Evolutionary conservation across 30 jellyfish, hydroid and myxozoan species (phyloP).

Genomic region (Clytia hemisphaerica): DNA sequence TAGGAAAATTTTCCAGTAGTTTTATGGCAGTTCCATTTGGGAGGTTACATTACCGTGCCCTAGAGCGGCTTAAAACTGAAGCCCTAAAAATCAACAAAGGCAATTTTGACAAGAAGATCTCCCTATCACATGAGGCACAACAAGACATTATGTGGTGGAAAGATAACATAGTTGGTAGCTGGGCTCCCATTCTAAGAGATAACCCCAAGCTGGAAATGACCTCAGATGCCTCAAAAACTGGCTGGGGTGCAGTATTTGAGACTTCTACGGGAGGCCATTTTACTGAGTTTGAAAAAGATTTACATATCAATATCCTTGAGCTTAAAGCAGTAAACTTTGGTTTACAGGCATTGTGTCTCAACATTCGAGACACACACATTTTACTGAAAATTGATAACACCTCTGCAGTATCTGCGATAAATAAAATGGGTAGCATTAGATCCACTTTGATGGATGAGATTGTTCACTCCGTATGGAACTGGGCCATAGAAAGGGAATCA

Average conservation of each 20-base stretch:
- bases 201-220: neutral
- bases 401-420: constrained; percentile 20
- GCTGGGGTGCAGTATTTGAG: constrained; percentile 18
- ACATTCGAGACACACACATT: neutral
- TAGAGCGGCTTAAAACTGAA: neutral
- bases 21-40: constrained; percentile 32
- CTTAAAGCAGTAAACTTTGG: constrained; percentile 21
- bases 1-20: constrained; percentile 13
- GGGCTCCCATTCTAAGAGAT: neutral
- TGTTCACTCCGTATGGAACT: constrained; percentile 17
- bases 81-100: neutral
- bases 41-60: neutral
- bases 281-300: neutral
- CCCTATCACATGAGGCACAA: neutral
- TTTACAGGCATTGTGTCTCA: neutral
- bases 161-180: neutral
- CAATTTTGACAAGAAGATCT: neutral
- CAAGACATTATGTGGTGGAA: neutral
- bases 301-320: constrained; percentile 17
- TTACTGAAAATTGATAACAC: constrained; percentile 22
- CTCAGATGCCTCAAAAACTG: constrained; percentile 18
- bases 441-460: constrained; percentile 7
- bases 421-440: constrained; percentile 31
- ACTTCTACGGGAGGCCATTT: neutral
- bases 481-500: neutral